Base-by-base conservation (phyloP, 2,888 invertebrate species). In the Trichogramma dendrolimi region DNA sequence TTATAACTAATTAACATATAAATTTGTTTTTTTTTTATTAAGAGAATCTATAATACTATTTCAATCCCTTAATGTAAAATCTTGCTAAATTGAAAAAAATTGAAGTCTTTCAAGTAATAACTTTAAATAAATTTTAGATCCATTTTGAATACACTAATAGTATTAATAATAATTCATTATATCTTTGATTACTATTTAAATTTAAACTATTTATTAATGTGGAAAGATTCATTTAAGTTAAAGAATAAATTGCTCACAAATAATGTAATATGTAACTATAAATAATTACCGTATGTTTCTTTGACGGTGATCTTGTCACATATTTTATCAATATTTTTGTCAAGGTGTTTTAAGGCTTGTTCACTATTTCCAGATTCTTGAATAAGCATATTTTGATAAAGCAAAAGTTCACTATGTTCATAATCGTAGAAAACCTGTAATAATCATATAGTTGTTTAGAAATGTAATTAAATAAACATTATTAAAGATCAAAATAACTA, bases 361-460 rank as follows among this genome's bases (percentile, higher is more conserved):
- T 90, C 87, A 69, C 88, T 84, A 74, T 92, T 91, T 39, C 93
- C 94, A 1, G 96, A 93, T 81, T 99, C 98, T 68, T 94, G 90
- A 70, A 99, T 86, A 58, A 99, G 94, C 88, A 94, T 87, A 81
- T 96, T 96, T 82, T 99, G 96, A 80, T 99, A 99, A 14, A 99
- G 83, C 60, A 99, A 83, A 73, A 99, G 82, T 80, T 99, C 99
- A 75, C 97, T 96, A 80, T 97, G 94, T 79, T 99, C 99, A 80
- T 96, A 97, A 79, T 98, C 97, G 72, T 86, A 88, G 67, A 81
- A 80, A 71, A 83, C 81, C 81, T 82, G 74, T 40, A 58, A 51
- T 38, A 53, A 59, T 7, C n/a, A 48, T 47, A 49, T 11, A 55
- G 48, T 54, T 43, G 11, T 52, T 14, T 42, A 42, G 41, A 60